These are phyloP conservation scores for silkworm (Bombyx mori) DNA, from an alignment of 1,140 invertebrate species.

Conservation along the genomic window ASM3026992v2 NC_085107.1:3295501-3296000, in stretches of 20 bases:
- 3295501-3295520: too few species aligned
- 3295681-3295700: constrained; percentile 84
- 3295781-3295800: constrained; percentile 75
- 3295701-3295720: constrained; percentile 85
- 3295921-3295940: constrained; percentile 92
- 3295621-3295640: constrained; percentile 12
- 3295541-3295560: too few species aligned
- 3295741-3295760: constrained; percentile 80
- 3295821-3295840: constrained; percentile 82
- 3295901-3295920: constrained; percentile 93
- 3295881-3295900: constrained; percentile 83
- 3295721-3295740: constrained; percentile 81
- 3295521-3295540: too few species aligned
- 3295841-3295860: constrained; percentile 79
- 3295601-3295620: too few species aligned
- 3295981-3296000: constrained; percentile 92
- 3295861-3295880: constrained; percentile 77
- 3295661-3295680: constrained; percentile 74
- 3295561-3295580: too few species aligned
- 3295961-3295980: constrained; percentile 86
- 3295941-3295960: constrained; percentile 94
- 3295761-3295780: constrained; percentile 43
- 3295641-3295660: constrained; percentile 74
- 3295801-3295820: constrained; percentile 89
- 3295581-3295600: too few species aligned